Evolutionary conservation across 2,113 vertebrate species (phyloP), one percentile per base, ranked within the genome.

Genomic region (Seriola dumerili): DNA sequence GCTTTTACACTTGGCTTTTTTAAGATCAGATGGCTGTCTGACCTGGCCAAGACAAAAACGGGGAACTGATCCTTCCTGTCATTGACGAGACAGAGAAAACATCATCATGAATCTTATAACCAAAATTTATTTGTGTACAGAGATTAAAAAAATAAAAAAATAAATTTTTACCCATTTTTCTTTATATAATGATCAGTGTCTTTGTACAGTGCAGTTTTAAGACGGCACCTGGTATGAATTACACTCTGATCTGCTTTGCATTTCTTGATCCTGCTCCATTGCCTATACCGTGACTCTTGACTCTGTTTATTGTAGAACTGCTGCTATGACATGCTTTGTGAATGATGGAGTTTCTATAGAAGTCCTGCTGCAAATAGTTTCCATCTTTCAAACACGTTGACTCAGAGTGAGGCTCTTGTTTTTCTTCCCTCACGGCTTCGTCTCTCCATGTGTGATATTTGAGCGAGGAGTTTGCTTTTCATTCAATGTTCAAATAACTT

Each of bases 311-410:
- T 70, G 64, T 85, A 54, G n/a, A 77, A 73, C 23, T 38, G 54
- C 65, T 91, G 85, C 80, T 88, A 81, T 81, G 86, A 85, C 76
- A 11, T 79, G 65, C 70, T 17, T 38, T 2, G n/a, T 63, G 82
- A 89, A 6, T 71, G 81, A 93, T 79, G 72, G 78, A 42, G 55
- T 72, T 80, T 77, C 88, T 84, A 70, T 84, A 86, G 67, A 83
- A 55, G 67, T 50, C 78, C 38, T 61, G 23, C 81, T 87, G 63
- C 34, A 82, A 91, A 90, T 88, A 83, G 54, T 91, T 94, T 91
- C 86, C 90, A 63, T 80, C 74, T 29, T 76, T 61, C 55, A 42
- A 72, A 46, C 70, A 3, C 14, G 11, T 29, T 29, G 76, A 77
- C 57, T 84, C 38, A 0, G 69, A 59, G 38, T 0, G 2, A 32